These are phyloP conservation scores for Monochamus saltuarius DNA, from an alignment of 1,140 invertebrate genomes.

Conservation along the genomic window DNA sequence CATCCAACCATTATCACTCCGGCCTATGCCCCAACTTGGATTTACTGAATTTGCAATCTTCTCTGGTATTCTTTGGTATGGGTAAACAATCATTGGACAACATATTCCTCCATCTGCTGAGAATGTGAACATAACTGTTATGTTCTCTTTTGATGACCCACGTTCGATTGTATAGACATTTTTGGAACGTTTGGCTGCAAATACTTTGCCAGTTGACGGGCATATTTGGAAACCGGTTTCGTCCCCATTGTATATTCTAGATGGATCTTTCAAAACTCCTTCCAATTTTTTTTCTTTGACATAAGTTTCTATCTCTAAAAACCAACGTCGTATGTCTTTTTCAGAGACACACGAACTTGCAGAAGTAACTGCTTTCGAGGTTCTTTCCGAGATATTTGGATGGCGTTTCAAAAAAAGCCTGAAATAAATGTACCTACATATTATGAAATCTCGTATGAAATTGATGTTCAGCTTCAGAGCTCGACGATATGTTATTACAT, in stretches of 20 bases:
- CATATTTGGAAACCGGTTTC: constrained; percentile 48
- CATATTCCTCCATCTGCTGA: constrained; percentile 23
- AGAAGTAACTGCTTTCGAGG: constrained; percentile 37
- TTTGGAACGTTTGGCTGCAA: constrained; percentile 32
- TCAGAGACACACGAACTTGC: constrained; percentile 36
- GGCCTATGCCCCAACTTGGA: constrained; percentile 43
- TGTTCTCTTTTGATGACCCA: constrained; percentile 27
- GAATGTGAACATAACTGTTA: constrained; percentile 36
- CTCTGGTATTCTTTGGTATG: constrained; percentile 33
- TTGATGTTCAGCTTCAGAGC: no score
- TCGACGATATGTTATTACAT: no score
- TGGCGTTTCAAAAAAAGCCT: constrained; percentile 41
- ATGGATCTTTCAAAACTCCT: constrained; percentile 39
- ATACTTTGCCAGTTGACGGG: constrained; percentile 30
- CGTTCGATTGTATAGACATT: constrained; percentile 45
- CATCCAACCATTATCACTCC: constrained; percentile 49
- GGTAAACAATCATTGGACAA: constrained; percentile 36
- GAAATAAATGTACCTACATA: no score
- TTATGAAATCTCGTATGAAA: no score
- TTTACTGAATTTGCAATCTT: constrained; percentile 39
- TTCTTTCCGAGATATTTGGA: constrained; percentile 35
- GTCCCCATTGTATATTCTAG: constrained; percentile 46
- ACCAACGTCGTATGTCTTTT: constrained; percentile 34
- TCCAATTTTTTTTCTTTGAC: constrained; percentile 26
- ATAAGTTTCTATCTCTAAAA: constrained; percentile 34